A percentile compares a stretch with the other conserved stretches of the same genome.
Evolutionary conservation across 2,113 vertebrate species (phyloP).

Genomic region (Lepus americanus): DNA sequence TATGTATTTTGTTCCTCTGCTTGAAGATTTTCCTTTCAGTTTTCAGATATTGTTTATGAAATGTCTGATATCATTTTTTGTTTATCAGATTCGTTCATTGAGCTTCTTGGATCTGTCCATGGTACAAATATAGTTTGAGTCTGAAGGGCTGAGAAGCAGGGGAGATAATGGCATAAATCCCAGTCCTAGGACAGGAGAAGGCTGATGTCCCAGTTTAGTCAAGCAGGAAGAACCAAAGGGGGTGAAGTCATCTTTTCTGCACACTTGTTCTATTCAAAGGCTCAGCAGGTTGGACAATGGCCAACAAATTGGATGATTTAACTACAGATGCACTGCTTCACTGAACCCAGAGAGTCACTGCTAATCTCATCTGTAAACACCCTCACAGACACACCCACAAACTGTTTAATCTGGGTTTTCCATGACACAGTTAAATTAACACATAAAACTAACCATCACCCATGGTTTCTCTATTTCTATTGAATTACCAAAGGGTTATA

Average conservation of each 20-base stretch:
- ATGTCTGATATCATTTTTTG: neutral
- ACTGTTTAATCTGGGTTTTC: neutral
- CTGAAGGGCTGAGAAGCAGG: neutral
- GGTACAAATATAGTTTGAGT: neutral
- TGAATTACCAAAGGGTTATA: neutral
- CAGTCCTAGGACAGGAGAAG: neutral
- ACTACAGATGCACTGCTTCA: neutral
- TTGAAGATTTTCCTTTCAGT: neutral
- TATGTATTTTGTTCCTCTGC: neutral
- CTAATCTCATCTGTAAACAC: neutral
- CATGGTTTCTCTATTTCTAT: neutral
- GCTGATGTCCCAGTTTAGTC: neutral
- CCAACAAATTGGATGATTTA: neutral
- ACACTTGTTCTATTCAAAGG: neutral
- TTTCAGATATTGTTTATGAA: neutral
- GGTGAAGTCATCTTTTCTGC: neutral
- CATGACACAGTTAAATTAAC: neutral
- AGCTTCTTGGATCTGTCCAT: neutral
- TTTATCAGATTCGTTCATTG: neutral
- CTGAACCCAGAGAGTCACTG: neutral
- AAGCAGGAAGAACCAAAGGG: neutral
- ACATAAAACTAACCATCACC: neutral
- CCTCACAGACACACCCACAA: neutral
- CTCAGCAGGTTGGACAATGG: neutral
- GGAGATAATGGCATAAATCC: neutral